Base-by-base conservation (phyloP, 2,888 invertebrate genomes). In the Cryptophagus acutangulus region DNA sequence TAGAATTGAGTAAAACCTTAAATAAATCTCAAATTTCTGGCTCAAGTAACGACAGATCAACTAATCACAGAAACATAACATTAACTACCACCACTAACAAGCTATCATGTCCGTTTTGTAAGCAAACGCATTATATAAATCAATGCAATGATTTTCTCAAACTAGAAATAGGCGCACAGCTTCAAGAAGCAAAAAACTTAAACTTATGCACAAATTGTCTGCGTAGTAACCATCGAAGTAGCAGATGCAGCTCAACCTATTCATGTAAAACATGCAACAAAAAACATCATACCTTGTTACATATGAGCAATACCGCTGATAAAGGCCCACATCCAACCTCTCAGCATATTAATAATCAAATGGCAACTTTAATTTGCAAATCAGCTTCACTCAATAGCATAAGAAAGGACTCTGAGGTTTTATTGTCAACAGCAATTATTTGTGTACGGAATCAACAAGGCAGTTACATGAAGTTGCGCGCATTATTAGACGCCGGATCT, bases 191-290 rank as follows among this genome's bases (percentile, higher is more conserved):
- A 8, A 40, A 37, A 30, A 24, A 18, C 16, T 17, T 29, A 37
- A 40, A 38, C 9, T 18, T 41, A 15, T 41, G 41, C 33, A 17
- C 33, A 9, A 28, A 41, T 40, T 41, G 41, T 18, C 24, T 41
- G 14, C 17, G 33, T 16, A 13, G 12, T 9, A 24, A 17, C 10
- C 38, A 41, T 33, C 10, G 10, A 2, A 41, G 25, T 26, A 36
- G 28, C 10, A 3, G n/a, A 10, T 36, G 36, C 26, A 31, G 12
- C 9, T 10, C 36, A 29, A 20, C n/a, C n/a, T n/a, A n/a, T n/a
- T n/a, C n/a, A n/a, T n/a, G n/a, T n/a, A n/a, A n/a, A n/a, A n/a
- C n/a, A n/a, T n/a, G n/a, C n/a, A n/a, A n/a, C n/a, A n/a, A n/a
- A n/a, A n/a, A n/a, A n/a, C n/a, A n/a, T n/a, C n/a, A n/a, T n/a